Percentiles rank a stretch among this genome's conserved stretches.
phyloP scores from a whole-genome alignment of 2,797 vertebrate species.

The Enteromius thamalakanensis region DNA sequence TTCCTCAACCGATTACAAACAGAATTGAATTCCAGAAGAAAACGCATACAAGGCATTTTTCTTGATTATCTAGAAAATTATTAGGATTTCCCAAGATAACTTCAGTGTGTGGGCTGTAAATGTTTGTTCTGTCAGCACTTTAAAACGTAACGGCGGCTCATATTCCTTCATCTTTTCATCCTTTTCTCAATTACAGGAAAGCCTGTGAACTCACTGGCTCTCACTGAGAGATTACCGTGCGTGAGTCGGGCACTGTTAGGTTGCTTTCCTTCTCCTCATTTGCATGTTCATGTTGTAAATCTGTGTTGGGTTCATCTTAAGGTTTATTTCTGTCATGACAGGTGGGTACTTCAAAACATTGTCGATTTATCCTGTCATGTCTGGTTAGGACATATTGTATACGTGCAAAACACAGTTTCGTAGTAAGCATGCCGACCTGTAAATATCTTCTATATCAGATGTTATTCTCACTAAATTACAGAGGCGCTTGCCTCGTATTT shows the following conservation, averaged over 20 bases:
- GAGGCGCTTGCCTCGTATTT: conserved; percentile 6
- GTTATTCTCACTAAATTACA: conserved; percentile 10
- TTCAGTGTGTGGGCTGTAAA: conserved; percentile 54
- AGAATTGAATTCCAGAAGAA: conserved; percentile 43
- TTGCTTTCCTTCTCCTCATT: conserved; percentile 15
- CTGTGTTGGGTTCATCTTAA: background rate
- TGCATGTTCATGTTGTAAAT: background rate
- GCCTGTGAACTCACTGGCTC: conserved; percentile 13
- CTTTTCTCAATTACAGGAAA: conserved; percentile 33
- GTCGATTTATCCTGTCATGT: background rate
- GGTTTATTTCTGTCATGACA: conserved; percentile 14
- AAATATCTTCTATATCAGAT: conserved; percentile 14
- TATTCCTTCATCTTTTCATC: conserved; percentile 54
- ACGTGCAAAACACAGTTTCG: background rate
- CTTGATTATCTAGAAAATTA: conserved; percentile 51
- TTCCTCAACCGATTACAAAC: conserved; percentile 39
- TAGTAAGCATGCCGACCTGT: conserved; percentile 3
- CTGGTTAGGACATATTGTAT: background rate
- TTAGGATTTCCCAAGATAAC: conserved; percentile 49
- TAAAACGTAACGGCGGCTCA: conserved; percentile 64
- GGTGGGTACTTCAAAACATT: background rate
- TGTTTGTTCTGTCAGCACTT: conserved; percentile 70
- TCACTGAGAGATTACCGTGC: conserved; percentile 12
- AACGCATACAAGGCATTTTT: conserved; percentile 52
- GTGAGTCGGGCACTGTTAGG: background rate